Evolutionary conservation across 2,888 invertebrate genomes (phyloP), one percentile per base, ranked within the genome.

Genomic region (Athrips mouffetella): DNA sequence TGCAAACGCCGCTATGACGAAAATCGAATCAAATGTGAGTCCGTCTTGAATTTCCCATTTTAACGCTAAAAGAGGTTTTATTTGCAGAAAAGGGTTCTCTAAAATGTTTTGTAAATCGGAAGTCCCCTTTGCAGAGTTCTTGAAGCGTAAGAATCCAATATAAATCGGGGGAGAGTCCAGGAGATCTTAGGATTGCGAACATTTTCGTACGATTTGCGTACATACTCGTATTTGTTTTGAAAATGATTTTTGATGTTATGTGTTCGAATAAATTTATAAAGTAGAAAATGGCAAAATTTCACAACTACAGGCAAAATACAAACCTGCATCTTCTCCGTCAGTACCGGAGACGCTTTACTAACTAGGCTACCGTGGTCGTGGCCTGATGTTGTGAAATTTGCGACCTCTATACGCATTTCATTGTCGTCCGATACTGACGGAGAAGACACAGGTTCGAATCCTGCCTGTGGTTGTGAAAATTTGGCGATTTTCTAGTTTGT

Each of bases 111-210:
- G 55, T 49, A 60, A 62, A 62, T 63, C 56, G 52, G 60, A 61
- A 60, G 48, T 50, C 60, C 58, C 62, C 70, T 76, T 74, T 75
- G 70, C 67, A 59, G 51, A 60, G 54, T 52, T 58, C 64, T 59
- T 61, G 68, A 62, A 70, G 67, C 70, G 69, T 70, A 69, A 73
- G 70, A 73, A 76, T 73, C 68, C 74, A 73, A 78, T 78, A 76
- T 67, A 63, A 67, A 72, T 62, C 61, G 56, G 53, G 53, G 47
- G 59, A 46, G 56, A 59, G 60, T 55, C 58, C 57, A 7, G 27
- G 13, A 21, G 45, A 42, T 51, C 31, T 45, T 23, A 11, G 45
- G 37, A 33, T 51, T 16, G 42, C 41, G 23, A 8, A 13, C 39
- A 44, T 47, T 45, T 39, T 45, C 16, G 47, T 47, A 45, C 47